Evolutionary conservation across 2,888 invertebrate species (phyloP).

Genomic region (Parnassius orleans): DNA sequence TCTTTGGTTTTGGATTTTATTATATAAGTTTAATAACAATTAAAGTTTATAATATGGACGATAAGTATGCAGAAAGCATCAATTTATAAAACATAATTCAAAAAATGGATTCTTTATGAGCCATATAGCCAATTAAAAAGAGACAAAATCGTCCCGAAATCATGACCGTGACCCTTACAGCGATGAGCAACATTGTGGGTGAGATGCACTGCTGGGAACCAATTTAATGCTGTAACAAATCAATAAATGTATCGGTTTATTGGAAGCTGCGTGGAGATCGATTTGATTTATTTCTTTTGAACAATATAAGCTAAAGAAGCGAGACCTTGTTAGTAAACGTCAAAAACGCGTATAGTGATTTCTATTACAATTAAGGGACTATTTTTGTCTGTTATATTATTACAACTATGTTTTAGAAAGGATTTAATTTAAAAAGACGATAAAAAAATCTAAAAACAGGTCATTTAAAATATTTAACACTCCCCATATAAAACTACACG

Average conservation of each 20-base stretch:
- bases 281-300: constrained; percentile 75
- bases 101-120: constrained; percentile 19
- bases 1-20: no score
- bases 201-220: constrained; percentile 74
- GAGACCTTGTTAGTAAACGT: constrained; percentile 77
- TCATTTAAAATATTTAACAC: constrained; percentile 59
- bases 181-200: constrained; percentile 50
- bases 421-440: not conserved
- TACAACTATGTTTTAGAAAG: not conserved
- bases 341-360: constrained; percentile 50
- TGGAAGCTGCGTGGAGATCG: constrained; percentile 76
- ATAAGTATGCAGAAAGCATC: no score
- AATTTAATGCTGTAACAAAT: constrained; percentile 80
- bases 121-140: constrained; percentile 19
- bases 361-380: constrained; percentile 15
- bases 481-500: constrained; percentile 53
- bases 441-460: constrained; percentile 32
- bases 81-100: no score
- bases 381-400: constrained; percentile 6
- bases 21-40: constrained; percentile 3
- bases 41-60: not conserved
- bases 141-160: constrained; percentile 35
- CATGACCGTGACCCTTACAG: constrained; percentile 55
- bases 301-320: constrained; percentile 64
- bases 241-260: constrained; percentile 81